Conservation (phyloP, 2,113 vertebrate genomes). For the Crotalus helleri region DNA sequence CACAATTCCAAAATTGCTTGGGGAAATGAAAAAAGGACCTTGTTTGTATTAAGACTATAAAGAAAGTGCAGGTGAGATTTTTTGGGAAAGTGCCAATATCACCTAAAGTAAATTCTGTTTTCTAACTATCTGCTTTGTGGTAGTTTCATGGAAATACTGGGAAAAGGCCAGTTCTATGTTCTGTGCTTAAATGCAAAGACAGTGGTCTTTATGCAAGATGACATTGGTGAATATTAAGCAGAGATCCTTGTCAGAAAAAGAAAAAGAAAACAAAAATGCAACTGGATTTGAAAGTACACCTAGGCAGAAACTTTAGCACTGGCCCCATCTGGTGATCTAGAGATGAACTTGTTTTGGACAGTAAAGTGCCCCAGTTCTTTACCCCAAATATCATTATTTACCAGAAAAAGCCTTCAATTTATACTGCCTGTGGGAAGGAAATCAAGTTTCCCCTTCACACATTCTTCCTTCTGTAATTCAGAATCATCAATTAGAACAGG, state of each 20-base stretch:
- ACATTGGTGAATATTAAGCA: background rate
- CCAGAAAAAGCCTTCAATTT: background rate
- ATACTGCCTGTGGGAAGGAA: background rate
- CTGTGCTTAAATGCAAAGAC: background rate
- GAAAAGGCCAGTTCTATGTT: background rate
- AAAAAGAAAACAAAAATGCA: background rate
- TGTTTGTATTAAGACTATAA: background rate
- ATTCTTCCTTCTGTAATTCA: background rate
- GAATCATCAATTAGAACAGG: background rate
- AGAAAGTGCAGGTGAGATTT: background rate
- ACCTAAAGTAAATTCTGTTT: background rate
- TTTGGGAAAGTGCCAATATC: background rate
- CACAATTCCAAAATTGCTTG: background rate
- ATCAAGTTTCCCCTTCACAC: background rate
- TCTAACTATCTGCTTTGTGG: background rate
- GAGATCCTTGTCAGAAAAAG: background rate
- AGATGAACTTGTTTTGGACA: background rate
- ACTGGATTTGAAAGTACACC: background rate
- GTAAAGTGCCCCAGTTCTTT: background rate
- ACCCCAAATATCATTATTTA: background rate
- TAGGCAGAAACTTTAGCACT: background rate
- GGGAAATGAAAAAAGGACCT: background rate
- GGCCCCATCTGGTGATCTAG: constrained; percentile 17
- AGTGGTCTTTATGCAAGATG: background rate
- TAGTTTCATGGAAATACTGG: background rate